phyloP scores from a whole-genome alignment of 2,113 vertebrate species.

The Cromileptes altivelis region DNA sequence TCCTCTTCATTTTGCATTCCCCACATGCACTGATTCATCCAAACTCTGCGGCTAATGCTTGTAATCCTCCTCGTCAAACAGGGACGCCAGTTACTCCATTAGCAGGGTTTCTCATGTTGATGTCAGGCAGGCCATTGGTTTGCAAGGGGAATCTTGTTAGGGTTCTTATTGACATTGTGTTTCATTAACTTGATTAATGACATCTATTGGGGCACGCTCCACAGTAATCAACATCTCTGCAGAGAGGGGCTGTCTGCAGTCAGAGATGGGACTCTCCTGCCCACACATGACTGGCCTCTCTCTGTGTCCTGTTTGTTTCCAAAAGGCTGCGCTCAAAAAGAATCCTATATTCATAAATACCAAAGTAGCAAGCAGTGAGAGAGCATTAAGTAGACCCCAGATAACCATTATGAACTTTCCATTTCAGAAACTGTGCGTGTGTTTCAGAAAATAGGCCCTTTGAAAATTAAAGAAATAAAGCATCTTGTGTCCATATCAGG shows the following conservation, averaged over 20 bases:
- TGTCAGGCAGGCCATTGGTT: slow-evolving; percentile 70
- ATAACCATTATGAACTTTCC: slow-evolving; percentile 52
- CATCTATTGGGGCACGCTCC: slow-evolving; percentile 73
- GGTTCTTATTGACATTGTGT: slow-evolving; percentile 79
- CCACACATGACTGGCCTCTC: slow-evolving; percentile 26
- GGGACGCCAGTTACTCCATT: slow-evolving; percentile 68
- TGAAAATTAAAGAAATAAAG: slow-evolving; percentile 63
- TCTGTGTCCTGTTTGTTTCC: slow-evolving; percentile 27
- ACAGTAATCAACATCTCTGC: slow-evolving; percentile 78
- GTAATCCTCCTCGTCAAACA: slow-evolving; percentile 70
- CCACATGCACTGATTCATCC: slow-evolving; percentile 58
- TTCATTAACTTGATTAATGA: slow-evolving; percentile 85
- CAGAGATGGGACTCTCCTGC: slow-evolving; percentile 45
- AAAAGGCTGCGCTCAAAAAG: slow-evolving; percentile 10
- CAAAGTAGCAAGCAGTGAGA: slow-evolving; percentile 17
- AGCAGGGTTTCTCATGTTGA: slow-evolving; percentile 76
- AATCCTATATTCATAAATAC: slow-evolving; percentile 39
- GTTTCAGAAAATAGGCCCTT: slow-evolving; percentile 19
- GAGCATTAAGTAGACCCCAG: slow-evolving; percentile 32
- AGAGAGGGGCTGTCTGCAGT: slow-evolving; percentile 59
- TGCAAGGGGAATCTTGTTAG: slow-evolving; percentile 75
- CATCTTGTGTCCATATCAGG: slow-evolving; percentile 12
- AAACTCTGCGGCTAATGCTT: slow-evolving; percentile 62
- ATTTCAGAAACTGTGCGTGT: slow-evolving; percentile 31
- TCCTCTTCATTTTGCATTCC: slow-evolving; percentile 60